Evolutionary conservation across 2,113 vertebrate species (phyloP).

Genomic region (Uria aalge): DNA sequence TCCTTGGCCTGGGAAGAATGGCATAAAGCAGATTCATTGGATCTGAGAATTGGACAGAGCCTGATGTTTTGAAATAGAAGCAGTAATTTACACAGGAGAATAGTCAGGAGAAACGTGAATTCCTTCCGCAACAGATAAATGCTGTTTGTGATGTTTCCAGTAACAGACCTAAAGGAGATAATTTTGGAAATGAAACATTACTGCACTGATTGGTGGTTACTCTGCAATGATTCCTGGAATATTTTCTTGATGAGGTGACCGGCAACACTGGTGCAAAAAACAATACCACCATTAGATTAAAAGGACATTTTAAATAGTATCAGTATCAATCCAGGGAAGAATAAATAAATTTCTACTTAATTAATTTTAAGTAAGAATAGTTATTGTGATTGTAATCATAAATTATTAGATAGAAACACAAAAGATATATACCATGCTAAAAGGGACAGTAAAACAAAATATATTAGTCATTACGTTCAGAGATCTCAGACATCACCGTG

Average conservation of each 20-base stretch:
- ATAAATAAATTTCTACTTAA: neutral
- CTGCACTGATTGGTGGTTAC: neutral
- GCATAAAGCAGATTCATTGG: neutral
- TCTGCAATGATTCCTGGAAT: neutral
- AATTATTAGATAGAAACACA: neutral
- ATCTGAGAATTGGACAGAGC: neutral
- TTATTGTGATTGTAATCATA: neutral
- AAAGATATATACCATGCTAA: neutral
- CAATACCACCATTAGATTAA: neutral
- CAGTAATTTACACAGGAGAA: conserved; percentile 24
- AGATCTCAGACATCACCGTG: neutral
- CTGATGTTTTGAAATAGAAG: conserved; percentile 32
- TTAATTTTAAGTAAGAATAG: neutral
- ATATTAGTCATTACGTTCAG: neutral
- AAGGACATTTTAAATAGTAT: neutral
- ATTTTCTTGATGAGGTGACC: neutral
- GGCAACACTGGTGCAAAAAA: neutral
- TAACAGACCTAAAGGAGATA: neutral
- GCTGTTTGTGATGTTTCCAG: neutral
- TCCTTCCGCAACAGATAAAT: neutral
- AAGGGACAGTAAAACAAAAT: neutral
- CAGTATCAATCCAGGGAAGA: neutral
- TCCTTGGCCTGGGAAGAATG: neutral
- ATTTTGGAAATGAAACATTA: conserved; percentile 7
- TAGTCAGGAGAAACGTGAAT: neutral